Evolutionary conservation across 1,140 invertebrate genomes (phyloP).

Genomic region (Drosophila ohnishii): DNA sequence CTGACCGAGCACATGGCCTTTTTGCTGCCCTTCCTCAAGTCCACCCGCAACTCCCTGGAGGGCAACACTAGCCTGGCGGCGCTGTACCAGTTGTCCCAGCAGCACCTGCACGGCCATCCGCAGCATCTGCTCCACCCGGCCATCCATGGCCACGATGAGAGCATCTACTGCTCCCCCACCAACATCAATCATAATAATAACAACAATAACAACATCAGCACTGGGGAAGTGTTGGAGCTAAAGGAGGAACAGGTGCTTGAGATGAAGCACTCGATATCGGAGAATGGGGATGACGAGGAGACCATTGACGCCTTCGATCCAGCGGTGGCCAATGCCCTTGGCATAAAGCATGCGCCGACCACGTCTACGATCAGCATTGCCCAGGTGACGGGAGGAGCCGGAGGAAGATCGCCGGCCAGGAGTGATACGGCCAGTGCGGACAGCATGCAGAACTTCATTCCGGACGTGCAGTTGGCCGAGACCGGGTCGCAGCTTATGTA

Average conservation of each 20-base stretch:
- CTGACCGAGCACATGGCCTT: slow-evolving; percentile 82
- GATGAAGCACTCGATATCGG: slow-evolving; percentile 72
- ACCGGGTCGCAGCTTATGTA: slow-evolving; percentile 60
- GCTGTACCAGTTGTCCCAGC: slow-evolving; percentile 68
- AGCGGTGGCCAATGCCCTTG: slow-evolving; percentile 52
- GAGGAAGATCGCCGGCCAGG: slow-evolving; percentile 47
- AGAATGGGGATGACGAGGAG: slow-evolving; percentile 78
- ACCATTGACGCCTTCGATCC: slow-evolving; percentile 79
- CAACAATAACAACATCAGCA: slow-evolving; percentile 40
- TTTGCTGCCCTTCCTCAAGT: slow-evolving; percentile 80
- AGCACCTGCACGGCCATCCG: slow-evolving; percentile 46
- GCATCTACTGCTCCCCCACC: slow-evolving; percentile 56
- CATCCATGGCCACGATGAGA: slow-evolving; percentile 45
- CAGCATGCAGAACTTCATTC: slow-evolving; percentile 77
- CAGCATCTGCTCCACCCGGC: slow-evolving; percentile 27
- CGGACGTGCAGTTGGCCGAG: slow-evolving; percentile 76
- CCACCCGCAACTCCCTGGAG: slow-evolving; percentile 68
- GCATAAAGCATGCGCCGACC: slow-evolving; percentile 28
- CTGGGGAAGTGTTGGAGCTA: neutral
- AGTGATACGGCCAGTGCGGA: slow-evolving; percentile 77
- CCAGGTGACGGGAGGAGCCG: neutral
- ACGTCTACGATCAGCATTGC: slow-evolving; percentile 14
- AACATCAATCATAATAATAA: slow-evolving; percentile 39
- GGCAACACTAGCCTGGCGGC: slow-evolving; percentile 63
- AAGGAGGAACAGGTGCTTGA: slow-evolving; percentile 36